Conservation (phyloP, 2,797 vertebrate genomes). For the Urocyon cinereoargenteus region DNA sequence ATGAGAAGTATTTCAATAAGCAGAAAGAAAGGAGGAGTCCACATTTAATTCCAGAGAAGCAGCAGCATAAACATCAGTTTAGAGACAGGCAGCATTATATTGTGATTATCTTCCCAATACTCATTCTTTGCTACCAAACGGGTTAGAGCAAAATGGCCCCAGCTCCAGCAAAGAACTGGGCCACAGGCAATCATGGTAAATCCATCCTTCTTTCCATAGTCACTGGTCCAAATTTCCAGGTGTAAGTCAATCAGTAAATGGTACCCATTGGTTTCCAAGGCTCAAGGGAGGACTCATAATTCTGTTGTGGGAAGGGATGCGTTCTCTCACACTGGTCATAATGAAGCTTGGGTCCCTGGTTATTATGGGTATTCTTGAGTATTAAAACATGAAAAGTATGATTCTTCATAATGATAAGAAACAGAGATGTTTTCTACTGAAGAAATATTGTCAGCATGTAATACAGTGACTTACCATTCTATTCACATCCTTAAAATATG, state of each 20-base stretch:
- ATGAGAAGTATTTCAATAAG: constrained; percentile 12
- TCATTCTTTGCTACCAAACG: background rate
- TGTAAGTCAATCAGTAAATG: background rate
- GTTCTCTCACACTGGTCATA: constrained; percentile 21
- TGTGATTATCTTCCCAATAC: background rate
- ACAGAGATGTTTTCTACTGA: constrained; percentile 78
- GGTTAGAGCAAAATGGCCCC: background rate
- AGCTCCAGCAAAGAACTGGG: background rate
- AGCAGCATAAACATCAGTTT: background rate
- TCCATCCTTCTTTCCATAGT: background rate
- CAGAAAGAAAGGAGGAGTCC: background rate
- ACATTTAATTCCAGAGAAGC: background rate
- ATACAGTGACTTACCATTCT: constrained; percentile 82
- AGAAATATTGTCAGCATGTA: constrained; percentile 78
- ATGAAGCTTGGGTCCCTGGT: background rate
- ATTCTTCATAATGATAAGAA: constrained; percentile 79
- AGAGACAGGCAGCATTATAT: background rate
- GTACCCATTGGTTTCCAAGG: background rate
- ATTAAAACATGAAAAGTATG: constrained; percentile 55
- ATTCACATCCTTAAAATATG: constrained; percentile 75
- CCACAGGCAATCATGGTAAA: background rate
- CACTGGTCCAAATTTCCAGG: background rate
- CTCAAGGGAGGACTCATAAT: background rate
- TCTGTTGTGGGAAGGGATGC: background rate
- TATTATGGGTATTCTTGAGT: constrained; percentile 43